phyloP scores from a whole-genome alignment of 1,140 invertebrate species.

The Lithobius niger region DNA sequence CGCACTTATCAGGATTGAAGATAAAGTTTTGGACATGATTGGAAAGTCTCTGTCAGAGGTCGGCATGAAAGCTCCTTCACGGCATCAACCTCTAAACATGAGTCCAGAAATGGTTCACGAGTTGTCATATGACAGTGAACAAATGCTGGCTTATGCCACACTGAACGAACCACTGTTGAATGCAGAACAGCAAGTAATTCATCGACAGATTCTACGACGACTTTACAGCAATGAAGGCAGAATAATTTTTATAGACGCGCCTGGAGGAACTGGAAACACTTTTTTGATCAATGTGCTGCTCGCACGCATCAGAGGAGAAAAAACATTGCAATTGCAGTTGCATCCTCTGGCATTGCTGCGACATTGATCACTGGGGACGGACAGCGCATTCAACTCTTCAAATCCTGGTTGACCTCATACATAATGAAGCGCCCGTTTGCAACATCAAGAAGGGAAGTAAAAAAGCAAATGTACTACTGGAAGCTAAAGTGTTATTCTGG shows the following conservation, averaged over 20 bases:
- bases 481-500: no score
- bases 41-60: conserved; percentile 7
- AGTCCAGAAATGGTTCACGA: background rate
- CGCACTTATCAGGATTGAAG: conserved; percentile 27
- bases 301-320: conserved; percentile 13
- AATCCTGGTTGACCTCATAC: no score
- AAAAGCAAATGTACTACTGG: no score
- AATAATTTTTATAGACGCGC: conserved; percentile 7
- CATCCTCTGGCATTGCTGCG: conserved; percentile 41
- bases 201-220: conserved; percentile 1
- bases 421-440: no score
- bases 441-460: no score
- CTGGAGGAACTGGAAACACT: conserved; percentile 9
- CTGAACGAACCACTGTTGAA: background rate
- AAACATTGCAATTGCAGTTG: conserved; percentile 30
- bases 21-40: conserved; percentile 14
- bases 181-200: background rate
- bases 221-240: background rate
- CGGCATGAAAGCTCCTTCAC: conserved; percentile 9
- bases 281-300: conserved; percentile 13
- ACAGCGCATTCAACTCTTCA: conserved; percentile 39
- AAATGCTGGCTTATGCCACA: no score
- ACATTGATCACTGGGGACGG: conserved; percentile 35
- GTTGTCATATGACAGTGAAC: background rate
- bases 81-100: background rate